Evolutionary conservation across 1,140 invertebrate genomes (phyloP).

Genomic region (Frieseomelitta varia): DNA sequence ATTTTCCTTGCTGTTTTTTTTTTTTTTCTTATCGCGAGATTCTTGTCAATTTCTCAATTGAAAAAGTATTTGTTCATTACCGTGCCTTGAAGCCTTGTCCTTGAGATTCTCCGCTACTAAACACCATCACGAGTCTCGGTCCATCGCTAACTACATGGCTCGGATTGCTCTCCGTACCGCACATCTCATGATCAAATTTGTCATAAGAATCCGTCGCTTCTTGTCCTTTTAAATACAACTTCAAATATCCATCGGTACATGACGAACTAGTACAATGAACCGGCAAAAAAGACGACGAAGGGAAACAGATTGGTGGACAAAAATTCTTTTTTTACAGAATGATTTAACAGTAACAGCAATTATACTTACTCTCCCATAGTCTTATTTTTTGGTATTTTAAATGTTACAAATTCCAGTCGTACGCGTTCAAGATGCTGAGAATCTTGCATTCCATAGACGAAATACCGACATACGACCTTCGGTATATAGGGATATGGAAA

Average conservation of each 20-base stretch:
- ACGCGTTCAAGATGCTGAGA: slow-evolving; percentile 97
- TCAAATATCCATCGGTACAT: slow-evolving; percentile 95
- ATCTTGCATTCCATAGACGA: slow-evolving; percentile 98
- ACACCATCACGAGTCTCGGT: slow-evolving; percentile 95
- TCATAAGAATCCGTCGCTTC: slow-evolving; percentile 96
- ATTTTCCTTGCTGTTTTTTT: too few relatives aligned
- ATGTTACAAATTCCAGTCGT: slow-evolving; percentile 91
- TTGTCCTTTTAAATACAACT: slow-evolving; percentile 95
- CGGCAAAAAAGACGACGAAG: background rate
- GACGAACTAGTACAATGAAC: slow-evolving; percentile 71
- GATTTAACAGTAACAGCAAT: background rate
- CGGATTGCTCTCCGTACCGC: slow-evolving; percentile 88
- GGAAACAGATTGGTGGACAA: background rate
- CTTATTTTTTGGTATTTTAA: slow-evolving; percentile 93
- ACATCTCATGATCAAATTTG: slow-evolving; percentile 96
- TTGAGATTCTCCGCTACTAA: slow-evolving; percentile 94
- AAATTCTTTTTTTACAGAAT: background rate
- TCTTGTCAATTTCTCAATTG: background rate
- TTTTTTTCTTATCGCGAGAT: too few relatives aligned
- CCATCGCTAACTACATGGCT: slow-evolving; percentile 92
- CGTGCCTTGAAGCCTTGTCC: slow-evolving; percentile 95
- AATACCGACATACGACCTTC: slow-evolving; percentile 98
- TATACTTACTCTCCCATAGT: slow-evolving; percentile 86
- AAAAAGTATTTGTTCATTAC: slow-evolving; percentile 55
- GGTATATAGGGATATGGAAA: slow-evolving; percentile 96